Evolutionary conservation across 1,140 invertebrate genomes (phyloP).

Genomic region (Neuroterus valhalla): DNA sequence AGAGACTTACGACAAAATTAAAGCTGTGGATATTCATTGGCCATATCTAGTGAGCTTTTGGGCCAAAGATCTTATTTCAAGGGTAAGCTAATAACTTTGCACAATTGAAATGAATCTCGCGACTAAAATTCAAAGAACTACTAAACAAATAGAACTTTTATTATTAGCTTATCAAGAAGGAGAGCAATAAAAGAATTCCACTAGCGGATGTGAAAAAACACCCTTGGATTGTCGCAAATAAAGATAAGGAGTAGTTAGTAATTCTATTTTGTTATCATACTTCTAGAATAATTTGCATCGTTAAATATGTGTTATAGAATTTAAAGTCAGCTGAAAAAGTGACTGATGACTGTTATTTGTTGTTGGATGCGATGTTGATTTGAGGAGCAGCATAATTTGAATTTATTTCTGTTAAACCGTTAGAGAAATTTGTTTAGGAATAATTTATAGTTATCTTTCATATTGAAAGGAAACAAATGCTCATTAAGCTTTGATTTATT

Average conservation of each 20-base stretch:
- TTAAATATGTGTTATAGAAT: too few species aligned
- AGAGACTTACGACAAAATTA: conserved; percentile 90
- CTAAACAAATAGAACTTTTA: conserved; percentile 38
- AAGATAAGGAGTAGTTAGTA: conserved; percentile 49
- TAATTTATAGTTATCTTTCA: too few species aligned
- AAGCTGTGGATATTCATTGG: conserved; percentile 83
- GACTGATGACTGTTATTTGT: too few species aligned
- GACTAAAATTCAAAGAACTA: conserved; percentile 24
- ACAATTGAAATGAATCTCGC: not conserved
- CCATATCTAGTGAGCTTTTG: conserved; percentile 82
- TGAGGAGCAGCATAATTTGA: too few species aligned
- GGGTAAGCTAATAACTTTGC: conserved; percentile 75
- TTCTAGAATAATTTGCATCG: not conserved
- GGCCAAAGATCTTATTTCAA: conserved; percentile 90
- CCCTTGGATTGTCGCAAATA: conserved; percentile 82
- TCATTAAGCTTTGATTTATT: too few species aligned
- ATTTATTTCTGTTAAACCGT: too few species aligned
- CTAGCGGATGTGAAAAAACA: conserved; percentile 85
- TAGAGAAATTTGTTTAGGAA: too few species aligned
- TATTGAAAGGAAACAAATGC: too few species aligned
- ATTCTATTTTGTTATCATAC: not conserved
- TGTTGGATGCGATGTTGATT: too few species aligned
- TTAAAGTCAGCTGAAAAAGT: too few species aligned
- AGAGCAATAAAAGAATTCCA: conserved; percentile 82
- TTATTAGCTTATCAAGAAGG: conserved; percentile 82